phyloP scores from a whole-genome alignment of 1,140 invertebrate genomes.

The Sitophilus oryzae region DNA sequence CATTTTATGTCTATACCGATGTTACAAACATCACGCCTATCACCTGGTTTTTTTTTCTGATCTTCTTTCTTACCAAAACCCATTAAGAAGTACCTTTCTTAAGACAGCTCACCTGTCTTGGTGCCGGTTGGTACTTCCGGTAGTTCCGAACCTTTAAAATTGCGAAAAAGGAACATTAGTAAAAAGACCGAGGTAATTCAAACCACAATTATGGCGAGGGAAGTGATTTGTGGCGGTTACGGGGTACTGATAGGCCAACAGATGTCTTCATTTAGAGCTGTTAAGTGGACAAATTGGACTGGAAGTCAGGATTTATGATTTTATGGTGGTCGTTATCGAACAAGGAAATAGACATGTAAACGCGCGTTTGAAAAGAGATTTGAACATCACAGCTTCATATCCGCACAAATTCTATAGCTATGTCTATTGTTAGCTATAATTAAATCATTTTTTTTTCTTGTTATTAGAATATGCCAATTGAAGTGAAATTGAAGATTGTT shows the following conservation, averaged over 20 bases:
- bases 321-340: constrained; percentile 1
- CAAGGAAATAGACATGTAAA: no score
- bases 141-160: constrained; percentile 18
- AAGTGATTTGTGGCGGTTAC: constrained; percentile 1
- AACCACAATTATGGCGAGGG: constrained; percentile 18
- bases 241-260: neutral
- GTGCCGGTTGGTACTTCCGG: constrained; percentile 22
- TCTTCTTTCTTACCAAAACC: no score
- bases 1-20: constrained; percentile 12
- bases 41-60: constrained; percentile 29
- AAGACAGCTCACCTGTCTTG: constrained; percentile 28
- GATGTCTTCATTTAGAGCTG: constrained; percentile 7
- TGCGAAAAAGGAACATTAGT: constrained; percentile 11
- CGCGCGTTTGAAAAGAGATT: no score
- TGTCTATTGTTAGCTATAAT: no score
- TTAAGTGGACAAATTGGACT: constrained; percentile 7
- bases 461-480: no score
- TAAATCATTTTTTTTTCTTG: no score
- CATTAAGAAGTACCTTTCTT: constrained; percentile 22
- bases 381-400: no score
- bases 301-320: constrained; percentile 8
- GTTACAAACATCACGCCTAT: constrained; percentile 32
- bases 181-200: constrained; percentile 13
- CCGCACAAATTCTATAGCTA: no score
- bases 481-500: no score